phyloP scores from a whole-genome alignment of 2,888 invertebrate genomes.

The Nemoura dubitans region DNA sequence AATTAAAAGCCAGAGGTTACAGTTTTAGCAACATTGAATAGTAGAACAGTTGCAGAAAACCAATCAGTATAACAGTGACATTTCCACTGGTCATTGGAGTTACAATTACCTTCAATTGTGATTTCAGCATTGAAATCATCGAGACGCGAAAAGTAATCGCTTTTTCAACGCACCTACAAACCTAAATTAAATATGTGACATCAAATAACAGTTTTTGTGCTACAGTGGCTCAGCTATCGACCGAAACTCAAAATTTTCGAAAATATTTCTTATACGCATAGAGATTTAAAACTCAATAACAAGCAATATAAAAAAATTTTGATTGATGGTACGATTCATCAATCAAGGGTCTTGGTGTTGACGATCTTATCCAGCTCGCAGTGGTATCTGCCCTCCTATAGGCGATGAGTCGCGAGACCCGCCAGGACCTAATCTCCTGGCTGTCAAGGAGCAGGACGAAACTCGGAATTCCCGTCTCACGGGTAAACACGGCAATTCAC shows the following conservation, averaged over 20 bases:
- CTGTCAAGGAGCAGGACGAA: neutral
- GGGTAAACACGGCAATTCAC: neutral
- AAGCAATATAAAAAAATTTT: neutral
- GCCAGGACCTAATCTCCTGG: slow-evolving; percentile 3
- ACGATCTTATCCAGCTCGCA: neutral
- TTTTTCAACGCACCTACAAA: too few species aligned
- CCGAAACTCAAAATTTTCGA: neutral
- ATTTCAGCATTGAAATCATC: too few species aligned
- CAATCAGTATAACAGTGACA: too few species aligned
- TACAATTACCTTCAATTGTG: too few species aligned
- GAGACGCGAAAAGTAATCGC: too few species aligned
- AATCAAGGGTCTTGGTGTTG: neutral
- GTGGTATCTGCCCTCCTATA: neutral
- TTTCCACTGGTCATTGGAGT: too few species aligned
- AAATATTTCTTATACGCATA: neutral
- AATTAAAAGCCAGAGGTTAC: neutral
- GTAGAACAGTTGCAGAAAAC: too few species aligned
- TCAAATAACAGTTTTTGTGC: neutral
- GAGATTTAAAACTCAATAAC: neutral
- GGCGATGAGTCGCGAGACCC: too few species aligned
- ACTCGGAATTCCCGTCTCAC: neutral
- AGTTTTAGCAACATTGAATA: neutral
- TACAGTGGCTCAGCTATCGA: neutral
- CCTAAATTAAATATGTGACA: neutral
- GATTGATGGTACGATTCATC: neutral